Evolutionary conservation across 2,888 invertebrate species (phyloP).

Genomic region (Serrognathus titanus): DNA sequence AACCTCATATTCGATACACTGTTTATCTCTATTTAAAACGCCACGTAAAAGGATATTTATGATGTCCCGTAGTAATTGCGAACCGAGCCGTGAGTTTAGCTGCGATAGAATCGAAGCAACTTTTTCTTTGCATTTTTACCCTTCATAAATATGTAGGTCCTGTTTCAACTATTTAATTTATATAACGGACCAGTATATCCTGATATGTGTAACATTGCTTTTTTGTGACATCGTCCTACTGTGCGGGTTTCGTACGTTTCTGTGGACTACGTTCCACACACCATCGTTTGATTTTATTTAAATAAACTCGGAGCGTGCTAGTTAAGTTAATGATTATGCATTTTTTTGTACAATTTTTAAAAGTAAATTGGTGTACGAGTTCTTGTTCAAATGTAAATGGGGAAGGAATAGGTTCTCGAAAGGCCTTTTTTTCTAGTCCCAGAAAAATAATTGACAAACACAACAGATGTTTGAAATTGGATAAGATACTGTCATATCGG

Average conservation of each 20-base stretch:
- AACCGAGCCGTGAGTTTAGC: constrained; percentile 2
- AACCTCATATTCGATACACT: too few relatives aligned
- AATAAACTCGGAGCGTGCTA: background rate
- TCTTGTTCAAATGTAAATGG: background rate
- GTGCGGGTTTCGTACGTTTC: constrained; percentile 18
- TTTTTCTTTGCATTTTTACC: constrained; percentile 41
- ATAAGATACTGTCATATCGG: constrained; percentile 41
- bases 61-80: constrained; percentile 1
- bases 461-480: constrained; percentile 41
- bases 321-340: background rate
- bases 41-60: background rate
- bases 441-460: constrained; percentile 26
- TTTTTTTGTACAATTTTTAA: background rate
- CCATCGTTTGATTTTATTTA: too few relatives aligned
- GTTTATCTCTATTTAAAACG: background rate
- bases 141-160: constrained; percentile 43
- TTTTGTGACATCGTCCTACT: constrained; percentile 2
- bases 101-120: constrained; percentile 32
- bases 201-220: constrained; percentile 17
- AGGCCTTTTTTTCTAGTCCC: background rate
- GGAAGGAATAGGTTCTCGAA: constrained; percentile 2
- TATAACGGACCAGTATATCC: constrained; percentile 37
- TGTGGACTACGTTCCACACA: background rate
- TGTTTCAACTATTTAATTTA: constrained; percentile 40
- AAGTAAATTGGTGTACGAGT: background rate